Base-by-base conservation (phyloP, 1,140 invertebrate species). In the Caenorhabditis remanei region DNA sequence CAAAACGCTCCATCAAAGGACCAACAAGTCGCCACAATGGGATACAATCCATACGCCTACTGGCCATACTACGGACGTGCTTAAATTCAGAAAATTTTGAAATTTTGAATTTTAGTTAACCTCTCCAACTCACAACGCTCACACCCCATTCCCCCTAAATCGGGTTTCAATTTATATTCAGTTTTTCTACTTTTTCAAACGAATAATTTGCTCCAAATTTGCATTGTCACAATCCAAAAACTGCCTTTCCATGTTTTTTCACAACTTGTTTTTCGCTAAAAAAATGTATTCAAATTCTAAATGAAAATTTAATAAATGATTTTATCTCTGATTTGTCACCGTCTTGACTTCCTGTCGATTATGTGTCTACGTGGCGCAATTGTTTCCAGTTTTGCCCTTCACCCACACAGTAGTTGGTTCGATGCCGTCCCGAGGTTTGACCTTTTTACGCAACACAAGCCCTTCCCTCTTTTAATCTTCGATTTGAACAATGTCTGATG, bases 11-110 rank as follows among this genome's bases (percentile, higher is more conserved):
- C 84, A 48, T 85, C 58, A n/a, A 86, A 89, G 50, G 89, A 89
- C 56, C 85, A 84, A 56, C 88, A 89, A 55, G 71, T 89, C 41
- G 87, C 86, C 24, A 83, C 88, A 40, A 89, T 89, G 87, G 79
- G 61, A 63, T 89, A 89, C 84, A 88, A 85, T 83, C 88, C 88
- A 46, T 89, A 89, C 82, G 88, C 88, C 67, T 89, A 89, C 84
- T 89, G 88, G 88, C 88, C 88, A n/a, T 89, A 89, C 55, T 89
- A 89, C 85, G 88, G 87, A 24, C 67, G 87, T 79, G 84, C 85
- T 83, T 85, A 87, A 75, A 63, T 48, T 32, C 86, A 53, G 16
- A 46, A 82, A 0, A 9, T 40, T 48, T 63, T 48, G 7, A 40
- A 43, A 79, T 58, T 32, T 32, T 84, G 14, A 21, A 7, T 19